phyloP scores from a whole-genome alignment of 2,888 invertebrate genomes.

The Scaptomyza tumidula region DNA sequence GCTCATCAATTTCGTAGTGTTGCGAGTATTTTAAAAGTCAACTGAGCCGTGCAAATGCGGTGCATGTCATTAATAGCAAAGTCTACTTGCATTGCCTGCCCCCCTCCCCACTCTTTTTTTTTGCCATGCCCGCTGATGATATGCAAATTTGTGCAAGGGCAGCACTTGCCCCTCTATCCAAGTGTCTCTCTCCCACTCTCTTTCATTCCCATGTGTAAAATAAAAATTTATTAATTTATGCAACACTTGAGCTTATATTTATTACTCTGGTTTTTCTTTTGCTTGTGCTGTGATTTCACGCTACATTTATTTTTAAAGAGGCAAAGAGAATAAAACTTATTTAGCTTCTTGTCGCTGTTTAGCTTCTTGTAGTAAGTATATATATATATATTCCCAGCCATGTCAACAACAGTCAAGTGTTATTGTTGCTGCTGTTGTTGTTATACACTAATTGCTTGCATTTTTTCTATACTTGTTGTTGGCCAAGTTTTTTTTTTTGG shows the following conservation, averaged over 20 bases:
- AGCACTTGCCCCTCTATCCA: neutral
- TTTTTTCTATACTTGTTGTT: constrained; percentile 31
- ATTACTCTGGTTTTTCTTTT: constrained; percentile 36
- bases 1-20: constrained; percentile 48
- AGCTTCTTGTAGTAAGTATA: constrained; percentile 6
- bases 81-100: constrained; percentile 66
- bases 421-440: constrained; percentile 1
- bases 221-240: constrained; percentile 71
- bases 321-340: constrained; percentile 27
- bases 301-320: constrained; percentile 41
- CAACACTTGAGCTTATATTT: constrained; percentile 61
- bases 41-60: constrained; percentile 72
- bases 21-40: constrained; percentile 47
- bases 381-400: constrained; percentile 1
- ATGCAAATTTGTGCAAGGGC: constrained; percentile 48
- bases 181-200: neutral
- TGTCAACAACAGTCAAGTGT: constrained; percentile 3
- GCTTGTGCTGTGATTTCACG: constrained; percentile 43
- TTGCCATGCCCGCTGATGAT: constrained; percentile 40
- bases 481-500: constrained; percentile 5
- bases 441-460: neutral
- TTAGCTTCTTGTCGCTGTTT: constrained; percentile 19
- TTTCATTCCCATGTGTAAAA: constrained; percentile 17
- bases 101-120: constrained; percentile 34
- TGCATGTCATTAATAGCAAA: constrained; percentile 71